Percentiles rank a stretch among this genome's conserved stretches.
Evolutionary conservation across 1,140 invertebrate species (phyloP).

Genomic region (Orchestia grillus): DNA sequence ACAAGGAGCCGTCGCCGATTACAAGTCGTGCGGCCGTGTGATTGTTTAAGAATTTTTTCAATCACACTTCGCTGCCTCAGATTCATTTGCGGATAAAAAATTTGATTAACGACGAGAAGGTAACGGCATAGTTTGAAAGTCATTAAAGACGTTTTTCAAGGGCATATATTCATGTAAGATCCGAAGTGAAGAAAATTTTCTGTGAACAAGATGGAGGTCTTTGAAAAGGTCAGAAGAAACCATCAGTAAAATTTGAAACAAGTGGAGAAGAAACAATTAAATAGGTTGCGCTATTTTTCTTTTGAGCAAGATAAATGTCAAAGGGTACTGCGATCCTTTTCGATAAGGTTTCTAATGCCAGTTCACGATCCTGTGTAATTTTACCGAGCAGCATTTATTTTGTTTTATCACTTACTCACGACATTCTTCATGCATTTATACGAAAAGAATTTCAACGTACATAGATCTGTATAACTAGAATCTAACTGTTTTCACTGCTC

Average conservation of each 20-base stretch:
- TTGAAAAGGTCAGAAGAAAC: neutral
- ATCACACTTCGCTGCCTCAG: neutral
- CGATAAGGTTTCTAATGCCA: neutral
- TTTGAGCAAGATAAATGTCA: neutral
- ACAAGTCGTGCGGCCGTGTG: neutral
- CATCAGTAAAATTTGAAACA: neutral
- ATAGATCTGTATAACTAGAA: too few relatives aligned
- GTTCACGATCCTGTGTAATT: neutral
- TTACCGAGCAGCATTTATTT: neutral
- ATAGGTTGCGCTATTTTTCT: neutral
- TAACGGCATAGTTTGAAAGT: neutral
- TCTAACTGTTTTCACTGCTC: too few relatives aligned
- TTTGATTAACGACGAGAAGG: neutral
- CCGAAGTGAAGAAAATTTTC: neutral
- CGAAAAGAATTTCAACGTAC: too few relatives aligned
- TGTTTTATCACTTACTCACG: too few relatives aligned
- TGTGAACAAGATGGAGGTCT: neutral
- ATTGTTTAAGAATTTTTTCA: neutral
- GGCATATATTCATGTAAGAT: too few relatives aligned
- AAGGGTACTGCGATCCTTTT: neutral
- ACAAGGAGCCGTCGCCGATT: neutral
- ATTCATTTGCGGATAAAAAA: neutral
- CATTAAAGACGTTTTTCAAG: neutral
- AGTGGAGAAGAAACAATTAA: neutral
- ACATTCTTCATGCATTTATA: too few relatives aligned